Evolutionary conservation across 2,113 vertebrate species (phyloP).

Genomic region (Falco punctatus): DNA sequence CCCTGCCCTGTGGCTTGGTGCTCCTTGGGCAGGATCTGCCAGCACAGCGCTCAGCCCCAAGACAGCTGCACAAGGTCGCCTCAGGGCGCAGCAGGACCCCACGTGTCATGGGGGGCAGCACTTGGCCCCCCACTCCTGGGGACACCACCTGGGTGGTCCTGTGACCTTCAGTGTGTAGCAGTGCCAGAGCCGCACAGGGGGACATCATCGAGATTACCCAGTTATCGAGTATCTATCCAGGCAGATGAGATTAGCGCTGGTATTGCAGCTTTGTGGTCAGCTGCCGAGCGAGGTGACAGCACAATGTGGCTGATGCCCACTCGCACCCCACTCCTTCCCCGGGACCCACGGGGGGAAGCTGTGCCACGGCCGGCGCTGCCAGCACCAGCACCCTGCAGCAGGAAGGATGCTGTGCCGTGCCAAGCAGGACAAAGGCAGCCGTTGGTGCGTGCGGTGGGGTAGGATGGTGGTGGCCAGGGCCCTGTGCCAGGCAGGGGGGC

Average conservation of each 20-base stretch:
- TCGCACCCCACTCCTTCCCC: neutral
- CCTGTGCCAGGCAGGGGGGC: neutral
- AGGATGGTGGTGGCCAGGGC: rapidly evolving
- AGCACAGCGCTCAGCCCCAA: rapidly evolving
- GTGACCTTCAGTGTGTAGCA: neutral
- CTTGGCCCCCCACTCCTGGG: neutral
- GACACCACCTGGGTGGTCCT: neutral
- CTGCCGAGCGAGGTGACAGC: neutral
- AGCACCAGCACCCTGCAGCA: neutral
- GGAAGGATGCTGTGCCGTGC: rapidly evolving
- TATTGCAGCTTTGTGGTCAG: neutral
- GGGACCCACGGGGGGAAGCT: rapidly evolving
- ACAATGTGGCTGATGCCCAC: rapidly evolving
- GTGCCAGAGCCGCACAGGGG: rapidly evolving
- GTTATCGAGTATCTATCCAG: neutral
- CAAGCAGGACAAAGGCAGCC: rapidly evolving
- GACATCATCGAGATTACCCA: neutral
- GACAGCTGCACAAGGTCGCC: neutral
- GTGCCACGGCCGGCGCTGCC: neutral
- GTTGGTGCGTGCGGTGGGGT: rapidly evolving
- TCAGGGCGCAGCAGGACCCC: neutral
- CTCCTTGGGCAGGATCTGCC: neutral
- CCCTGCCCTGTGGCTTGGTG: neutral
- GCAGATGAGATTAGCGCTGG: neutral
- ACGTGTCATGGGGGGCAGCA: rapidly evolving